Conservation (phyloP, 2,113 vertebrate species). For the Sarotherodon lohbergeri region DNA sequence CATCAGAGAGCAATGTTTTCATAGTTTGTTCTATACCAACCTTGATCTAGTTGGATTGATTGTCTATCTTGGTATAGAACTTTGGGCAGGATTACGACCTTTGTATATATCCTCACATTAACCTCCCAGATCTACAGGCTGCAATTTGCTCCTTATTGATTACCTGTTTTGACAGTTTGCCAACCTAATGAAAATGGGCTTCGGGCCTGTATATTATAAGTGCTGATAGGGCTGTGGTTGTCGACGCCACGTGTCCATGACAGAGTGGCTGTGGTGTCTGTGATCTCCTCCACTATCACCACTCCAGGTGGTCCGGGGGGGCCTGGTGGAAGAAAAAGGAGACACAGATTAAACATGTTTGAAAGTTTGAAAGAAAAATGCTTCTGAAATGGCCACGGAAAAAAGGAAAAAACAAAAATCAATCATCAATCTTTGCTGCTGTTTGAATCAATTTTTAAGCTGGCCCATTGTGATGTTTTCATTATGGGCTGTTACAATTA, state of each 20-base stretch:
- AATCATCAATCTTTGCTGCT: neutral
- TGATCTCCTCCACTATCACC: conserved; percentile 96
- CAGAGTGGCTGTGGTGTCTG: conserved; percentile 86
- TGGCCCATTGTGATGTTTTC: neutral
- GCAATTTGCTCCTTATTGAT: conserved; percentile 54
- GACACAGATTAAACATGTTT: neutral
- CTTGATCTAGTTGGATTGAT: neutral
- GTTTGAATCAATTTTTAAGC: neutral
- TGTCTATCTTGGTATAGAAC: neutral
- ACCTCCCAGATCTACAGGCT: conserved; percentile 7
- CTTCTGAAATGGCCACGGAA: neutral
- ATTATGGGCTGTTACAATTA: neutral
- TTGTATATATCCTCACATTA: neutral
- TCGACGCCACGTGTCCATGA: conserved; percentile 91
- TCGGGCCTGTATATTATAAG: conserved; percentile 91
- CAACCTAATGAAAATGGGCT: conserved; percentile 97
- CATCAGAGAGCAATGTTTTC: neutral
- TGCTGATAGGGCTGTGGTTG: conserved; percentile 92
- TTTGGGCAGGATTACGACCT: neutral
- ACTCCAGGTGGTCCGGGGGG: conserved; percentile 94
- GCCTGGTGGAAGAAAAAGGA: conserved; percentile 65
- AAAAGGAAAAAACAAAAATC: neutral
- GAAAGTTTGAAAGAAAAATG: neutral
- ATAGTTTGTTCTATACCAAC: neutral
- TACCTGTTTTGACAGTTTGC: conserved; percentile 94